A percentile compares a stretch with the other conserved stretches of the same genome.
Evolutionary conservation across 2,797 vertebrate genomes (phyloP).

Genomic region (Lacerta bilineata): DNA sequence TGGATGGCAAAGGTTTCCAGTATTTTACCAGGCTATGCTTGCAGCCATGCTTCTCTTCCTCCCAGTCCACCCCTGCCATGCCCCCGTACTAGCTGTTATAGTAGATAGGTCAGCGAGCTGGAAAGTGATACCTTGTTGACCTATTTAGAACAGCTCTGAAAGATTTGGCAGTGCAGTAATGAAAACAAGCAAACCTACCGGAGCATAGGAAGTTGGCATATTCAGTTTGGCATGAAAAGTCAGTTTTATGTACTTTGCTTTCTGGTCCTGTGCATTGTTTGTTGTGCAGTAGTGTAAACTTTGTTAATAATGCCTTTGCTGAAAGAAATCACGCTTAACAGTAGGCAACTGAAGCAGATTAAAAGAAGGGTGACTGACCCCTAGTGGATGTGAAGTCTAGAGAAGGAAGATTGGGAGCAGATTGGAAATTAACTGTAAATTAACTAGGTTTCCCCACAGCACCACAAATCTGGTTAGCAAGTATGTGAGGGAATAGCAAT

Average conservation of each 20-base stretch:
- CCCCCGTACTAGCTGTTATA: slow-evolving; percentile 12
- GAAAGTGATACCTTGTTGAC: slow-evolving; percentile 32
- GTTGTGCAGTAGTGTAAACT: not conserved
- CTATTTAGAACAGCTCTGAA: slow-evolving; percentile 25
- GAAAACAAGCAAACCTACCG: slow-evolving; percentile 10
- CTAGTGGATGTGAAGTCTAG: not conserved
- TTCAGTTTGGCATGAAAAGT: not conserved
- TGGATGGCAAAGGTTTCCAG: not conserved
- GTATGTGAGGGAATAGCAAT: not conserved
- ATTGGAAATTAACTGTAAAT: not conserved
- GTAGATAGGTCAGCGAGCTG: slow-evolving; percentile 43
- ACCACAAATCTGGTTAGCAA: not conserved
- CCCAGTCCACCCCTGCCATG: not conserved
- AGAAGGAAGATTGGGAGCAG: not conserved
- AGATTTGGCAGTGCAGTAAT: not conserved
- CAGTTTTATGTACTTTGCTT: not conserved
- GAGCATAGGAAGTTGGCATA: not conserved
- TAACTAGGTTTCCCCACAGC: not conserved
- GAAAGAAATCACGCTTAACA: not conserved
- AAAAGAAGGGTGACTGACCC: not conserved
- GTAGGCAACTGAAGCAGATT: not conserved
- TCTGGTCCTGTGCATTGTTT: not conserved
- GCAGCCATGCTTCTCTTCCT: not conserved
- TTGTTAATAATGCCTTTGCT: not conserved
- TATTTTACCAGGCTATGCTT: not conserved